Evolutionary conservation across 1,140 invertebrate species (phyloP).

Genomic region (Drosophila gunungcola): DNA sequence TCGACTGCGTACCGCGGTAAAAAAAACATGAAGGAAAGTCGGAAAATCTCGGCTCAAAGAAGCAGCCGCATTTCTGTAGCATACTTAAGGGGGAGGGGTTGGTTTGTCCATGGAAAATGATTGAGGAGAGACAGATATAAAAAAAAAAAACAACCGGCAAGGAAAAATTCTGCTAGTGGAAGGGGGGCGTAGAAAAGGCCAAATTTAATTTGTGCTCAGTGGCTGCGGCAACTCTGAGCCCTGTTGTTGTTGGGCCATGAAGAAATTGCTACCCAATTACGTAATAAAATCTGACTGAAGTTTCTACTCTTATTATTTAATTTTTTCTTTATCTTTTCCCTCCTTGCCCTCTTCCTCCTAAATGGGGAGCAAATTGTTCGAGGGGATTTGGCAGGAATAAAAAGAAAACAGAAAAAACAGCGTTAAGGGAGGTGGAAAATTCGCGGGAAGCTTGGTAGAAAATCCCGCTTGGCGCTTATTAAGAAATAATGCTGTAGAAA

Average conservation of each 20-base stretch:
- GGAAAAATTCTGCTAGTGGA: neutral
- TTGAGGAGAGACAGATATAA: conserved; percentile 24
- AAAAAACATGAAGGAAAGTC: conserved; percentile 14
- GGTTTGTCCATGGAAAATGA: conserved; percentile 5
- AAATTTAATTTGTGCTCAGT: conserved; percentile 82
- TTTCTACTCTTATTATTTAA: conserved; percentile 82
- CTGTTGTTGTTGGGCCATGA: conserved; percentile 49
- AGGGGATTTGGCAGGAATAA: conserved; percentile 27
- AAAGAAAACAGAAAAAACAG: conserved; percentile 1
- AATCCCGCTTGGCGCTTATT: conserved; percentile 70
- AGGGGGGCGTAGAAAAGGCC: conserved; percentile 51
- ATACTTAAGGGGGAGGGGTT: conserved; percentile 37
- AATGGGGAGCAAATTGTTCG: conserved; percentile 36
- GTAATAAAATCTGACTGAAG: conserved; percentile 83
- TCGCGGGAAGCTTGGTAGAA: neutral
- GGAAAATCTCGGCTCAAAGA: conserved; percentile 44
- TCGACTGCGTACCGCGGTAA: conserved; percentile 44
- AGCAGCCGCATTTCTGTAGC: conserved; percentile 38
- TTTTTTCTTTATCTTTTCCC: conserved; percentile 64
- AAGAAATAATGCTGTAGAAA: conserved; percentile 78
- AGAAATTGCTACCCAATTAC: conserved; percentile 83
- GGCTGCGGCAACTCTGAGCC: conserved; percentile 49
- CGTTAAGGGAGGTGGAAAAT: neutral
- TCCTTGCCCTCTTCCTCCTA: neutral
- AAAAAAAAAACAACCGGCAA: conserved; percentile 1